Percentiles rank a stretch among this genome's conserved stretches.
phyloP scores from a whole-genome alignment of 2,888 invertebrate genomes.

The Nomada flava region DNA sequence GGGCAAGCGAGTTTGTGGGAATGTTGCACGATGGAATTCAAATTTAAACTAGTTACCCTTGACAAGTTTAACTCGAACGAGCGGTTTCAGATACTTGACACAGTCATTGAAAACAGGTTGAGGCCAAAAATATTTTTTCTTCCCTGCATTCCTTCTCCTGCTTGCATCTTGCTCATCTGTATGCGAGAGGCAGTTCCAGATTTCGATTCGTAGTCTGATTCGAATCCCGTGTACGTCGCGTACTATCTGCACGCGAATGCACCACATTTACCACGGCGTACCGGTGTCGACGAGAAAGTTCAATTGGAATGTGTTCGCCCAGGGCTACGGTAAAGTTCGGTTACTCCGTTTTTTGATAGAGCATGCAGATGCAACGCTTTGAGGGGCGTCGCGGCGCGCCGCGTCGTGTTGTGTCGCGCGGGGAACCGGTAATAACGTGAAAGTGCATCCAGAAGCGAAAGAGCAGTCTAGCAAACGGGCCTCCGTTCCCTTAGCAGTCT shows the following conservation, averaged over 20 bases:
- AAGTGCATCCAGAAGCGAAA: constrained; percentile 77
- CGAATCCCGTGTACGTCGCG: no score
- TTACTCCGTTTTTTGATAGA: not conserved
- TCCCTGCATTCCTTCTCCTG: not conserved
- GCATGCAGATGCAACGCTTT: not conserved
- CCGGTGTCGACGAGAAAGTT: constrained; percentile 50
- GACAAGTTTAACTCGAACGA: constrained; percentile 21
- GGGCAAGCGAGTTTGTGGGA: constrained; percentile 1
- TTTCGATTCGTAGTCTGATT: not conserved
- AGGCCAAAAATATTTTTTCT: constrained; percentile 23
- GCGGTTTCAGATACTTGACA: constrained; percentile 36
- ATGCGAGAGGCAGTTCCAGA: not conserved
- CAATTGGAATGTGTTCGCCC: constrained; percentile 35
- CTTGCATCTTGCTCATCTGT: not conserved
- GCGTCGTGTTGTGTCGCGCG: constrained; percentile 33
- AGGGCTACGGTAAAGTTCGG: not conserved
- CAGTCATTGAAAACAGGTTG: constrained; percentile 35
- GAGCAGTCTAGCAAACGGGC: constrained; percentile 35
- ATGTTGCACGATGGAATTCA: constrained; percentile 26
- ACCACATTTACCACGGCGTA: no score
- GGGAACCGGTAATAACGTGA: constrained; percentile 80
- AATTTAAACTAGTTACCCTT: constrained; percentile 52
- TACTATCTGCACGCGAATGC: no score
- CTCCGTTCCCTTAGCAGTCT: constrained; percentile 63
- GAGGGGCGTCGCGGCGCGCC: constrained; percentile 17